These are phyloP conservation scores for Drosophila sproati DNA, from an alignment of 1,140 invertebrate genomes.

Conservation along the genomic window DNA sequence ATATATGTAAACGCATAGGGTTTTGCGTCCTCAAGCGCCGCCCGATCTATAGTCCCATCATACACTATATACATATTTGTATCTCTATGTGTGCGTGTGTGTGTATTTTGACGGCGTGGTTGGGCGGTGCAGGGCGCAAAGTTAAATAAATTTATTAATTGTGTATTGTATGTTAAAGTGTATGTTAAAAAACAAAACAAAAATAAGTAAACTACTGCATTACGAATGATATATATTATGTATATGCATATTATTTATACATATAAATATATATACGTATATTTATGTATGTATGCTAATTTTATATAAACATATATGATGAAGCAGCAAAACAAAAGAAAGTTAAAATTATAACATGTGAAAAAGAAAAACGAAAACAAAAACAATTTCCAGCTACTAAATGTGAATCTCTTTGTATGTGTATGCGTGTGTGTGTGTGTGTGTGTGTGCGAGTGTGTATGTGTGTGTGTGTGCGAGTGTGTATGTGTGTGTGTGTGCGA, in stretches of 20 bases:
- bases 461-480: neutral
- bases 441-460: neutral
- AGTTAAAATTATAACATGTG: constrained; percentile 2
- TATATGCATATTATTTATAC: constrained; percentile 22
- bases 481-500: neutral
- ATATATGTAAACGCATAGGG: constrained; percentile 77
- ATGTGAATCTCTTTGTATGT: constrained; percentile 62
- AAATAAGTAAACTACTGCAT: constrained; percentile 25
- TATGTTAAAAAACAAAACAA: constrained; percentile 32
- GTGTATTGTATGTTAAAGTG: constrained; percentile 47
- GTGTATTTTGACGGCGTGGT: constrained; percentile 30
- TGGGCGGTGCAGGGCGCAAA: constrained; percentile 11
- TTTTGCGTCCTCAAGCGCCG: constrained; percentile 8
- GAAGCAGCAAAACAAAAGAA: constrained; percentile 15
- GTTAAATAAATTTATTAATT: constrained; percentile 48
- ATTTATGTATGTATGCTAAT: too few relatives aligned
- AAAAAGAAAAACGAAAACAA: constrained; percentile 10
- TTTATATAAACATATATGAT: constrained; percentile 3
- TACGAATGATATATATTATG: constrained; percentile 17
- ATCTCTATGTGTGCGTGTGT: constrained; percentile 9
- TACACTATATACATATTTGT: neutral
- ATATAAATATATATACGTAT: constrained; percentile 29
- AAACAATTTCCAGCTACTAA: constrained; percentile 62
- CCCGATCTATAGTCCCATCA: constrained; percentile 5
- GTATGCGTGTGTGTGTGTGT: constrained; percentile 11